Evolutionary conservation across 2,113 vertebrate species (phyloP), one percentile per base, ranked within the genome.

Genomic region (Zosterops hypoxanthus): DNA sequence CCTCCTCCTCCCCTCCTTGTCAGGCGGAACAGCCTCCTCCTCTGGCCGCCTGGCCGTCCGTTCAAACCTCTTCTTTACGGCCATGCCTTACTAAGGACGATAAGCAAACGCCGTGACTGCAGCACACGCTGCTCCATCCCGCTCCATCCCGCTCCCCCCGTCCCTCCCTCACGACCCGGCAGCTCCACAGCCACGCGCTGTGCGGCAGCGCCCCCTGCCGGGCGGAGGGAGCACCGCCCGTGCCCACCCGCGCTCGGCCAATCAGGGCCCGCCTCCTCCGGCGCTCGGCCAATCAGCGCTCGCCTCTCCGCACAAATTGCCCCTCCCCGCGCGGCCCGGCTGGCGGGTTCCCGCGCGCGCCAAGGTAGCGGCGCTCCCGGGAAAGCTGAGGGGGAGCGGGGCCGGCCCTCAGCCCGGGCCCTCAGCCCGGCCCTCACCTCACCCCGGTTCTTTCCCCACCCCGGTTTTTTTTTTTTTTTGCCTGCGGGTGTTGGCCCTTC

Each of bases 401-500:
- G 28, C 20, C 11, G 33, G 21, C 8, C 14, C 34, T 6, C 3
- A 0, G n/a, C n/a, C n/a, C n/a, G n/a, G n/a, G n/a, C n/a, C 39
- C 36, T 36, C 36, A 9, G 11, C 39, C 39, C 39, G 39, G 39
- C 39, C 39, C 39, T 39, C 39, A 39, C 39, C 39, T 36, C 36
- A 36, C 36, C 36, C 36, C 36, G 9, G 36, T 36, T 4, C 36
- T 36, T 36, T 17, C 19, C 4, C n/a, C n/a, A n/a, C n/a, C n/a
- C n/a, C n/a, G n/a, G n/a, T n/a, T n/a, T n/a, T n/a, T n/a, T n/a
- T n/a, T n/a, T n/a, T n/a, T n/a, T n/a, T n/a, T n/a, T n/a, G n/a
- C n/a, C n/a, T n/a, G 29, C 18, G 2, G 0, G 28, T 0, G 42
- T 0, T 4, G 21, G 5, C 26, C 18, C 18, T 3, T 2, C 1